Evolutionary conservation across 2,113 vertebrate genomes (phyloP), one percentile per base, ranked within the genome.

Genomic region (Thymallus thymallus): DNA sequence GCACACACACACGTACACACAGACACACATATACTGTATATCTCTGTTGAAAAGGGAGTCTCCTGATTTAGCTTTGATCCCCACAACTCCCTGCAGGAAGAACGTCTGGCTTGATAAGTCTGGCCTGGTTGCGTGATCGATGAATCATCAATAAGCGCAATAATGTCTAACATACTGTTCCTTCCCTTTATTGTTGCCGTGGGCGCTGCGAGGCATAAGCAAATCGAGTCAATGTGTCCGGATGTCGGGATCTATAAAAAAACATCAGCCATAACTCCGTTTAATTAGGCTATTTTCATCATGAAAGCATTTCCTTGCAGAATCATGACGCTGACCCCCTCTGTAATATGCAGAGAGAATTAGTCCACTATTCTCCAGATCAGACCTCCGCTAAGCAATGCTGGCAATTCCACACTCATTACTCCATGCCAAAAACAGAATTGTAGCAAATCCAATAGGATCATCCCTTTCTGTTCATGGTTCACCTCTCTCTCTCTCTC

Each of bases 61-160:
- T 23, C 77, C 67, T 74, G 80, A 85, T 81, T 83, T 69, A 66
- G 72, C 78, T 73, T 82, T 78, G 83, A 86, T 85, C 84, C 78
- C 56, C 61, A 22, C 6, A 18, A 1, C 64, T 76, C 81, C 76
- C 73, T 22, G 72, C 74, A 80, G 83, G 29, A 9, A 66, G 75
- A 73, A 18, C 4, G 1, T 51, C 65, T 48, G 67, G 75, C 55
- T 80, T 85, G 86, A 85, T 86, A 85, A 80, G 84, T 80, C 60
- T 56, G 72, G 77, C 72, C 85, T 76, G 79, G 64, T 78, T 66
- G 74, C 72, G 13, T 62, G 87, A 90, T 89, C 76, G 41, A 89
- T 87, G 82, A 82, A 72, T 88, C 83, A 87, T 87, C 81, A 85
- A 83, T 87, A 87, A 82, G 72, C 69, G 77, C 77, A 82, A 88